phyloP scores from a whole-genome alignment of 2,113 vertebrate species.

The Pituophis catenifer region DNA sequence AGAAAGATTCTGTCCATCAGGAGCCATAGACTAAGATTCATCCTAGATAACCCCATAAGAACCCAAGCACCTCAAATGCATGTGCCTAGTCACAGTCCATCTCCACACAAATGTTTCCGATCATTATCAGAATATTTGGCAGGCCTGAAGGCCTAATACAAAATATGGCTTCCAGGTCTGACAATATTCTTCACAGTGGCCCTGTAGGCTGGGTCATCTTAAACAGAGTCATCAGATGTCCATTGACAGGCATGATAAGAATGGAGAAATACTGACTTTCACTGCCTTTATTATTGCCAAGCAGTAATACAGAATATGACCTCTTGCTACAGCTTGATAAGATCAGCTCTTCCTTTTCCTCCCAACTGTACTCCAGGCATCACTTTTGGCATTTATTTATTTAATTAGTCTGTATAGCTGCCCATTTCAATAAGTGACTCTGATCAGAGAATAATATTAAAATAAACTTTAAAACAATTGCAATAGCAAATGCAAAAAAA shows the following conservation, averaged over 20 bases:
- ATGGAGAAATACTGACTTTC: neutral
- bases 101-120: neutral
- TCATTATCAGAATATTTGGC: neutral
- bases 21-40: neutral
- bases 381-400: neutral
- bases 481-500: neutral
- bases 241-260: neutral
- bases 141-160: too few species aligned
- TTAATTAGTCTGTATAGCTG: neutral
- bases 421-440: neutral
- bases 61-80: neutral
- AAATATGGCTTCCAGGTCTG: too few species aligned
- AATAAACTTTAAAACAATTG: neutral
- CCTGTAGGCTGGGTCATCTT: neutral
- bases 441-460: neutral
- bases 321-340: neutral
- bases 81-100: neutral
- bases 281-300: neutral
- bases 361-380: neutral
- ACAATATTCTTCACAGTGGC: neutral
- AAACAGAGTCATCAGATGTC: neutral
- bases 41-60: neutral
- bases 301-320: neutral
- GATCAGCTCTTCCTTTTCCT: neutral
- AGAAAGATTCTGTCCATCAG: neutral